Percentiles rank a stretch among this genome's conserved stretches.
These are phyloP conservation scores for Fistularia commersonii DNA, from an alignment of 2,797 vertebrate genomes.

Conservation along the genomic window DNA sequence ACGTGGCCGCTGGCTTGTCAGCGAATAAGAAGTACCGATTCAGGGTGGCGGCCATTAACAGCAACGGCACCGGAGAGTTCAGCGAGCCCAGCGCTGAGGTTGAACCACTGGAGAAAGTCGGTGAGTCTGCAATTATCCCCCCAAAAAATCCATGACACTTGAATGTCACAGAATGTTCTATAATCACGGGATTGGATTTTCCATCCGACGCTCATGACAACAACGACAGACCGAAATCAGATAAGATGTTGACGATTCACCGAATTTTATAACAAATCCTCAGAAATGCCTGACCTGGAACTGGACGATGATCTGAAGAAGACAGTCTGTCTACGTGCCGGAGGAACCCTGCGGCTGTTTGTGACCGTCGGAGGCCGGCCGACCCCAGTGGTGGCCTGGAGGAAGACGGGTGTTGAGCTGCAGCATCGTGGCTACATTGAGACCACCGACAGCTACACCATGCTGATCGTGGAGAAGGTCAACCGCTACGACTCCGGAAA, in stretches of 20 bases:
- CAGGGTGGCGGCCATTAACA: constrained; percentile 90
- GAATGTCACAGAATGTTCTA: too few relatives aligned
- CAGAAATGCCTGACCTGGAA: constrained; percentile 97
- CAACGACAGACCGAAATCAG: too few relatives aligned
- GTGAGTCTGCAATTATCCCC: constrained; percentile 65
- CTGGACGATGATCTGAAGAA: constrained; percentile 94
- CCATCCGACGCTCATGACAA: too few relatives aligned
- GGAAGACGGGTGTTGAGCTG: constrained; percentile 89
- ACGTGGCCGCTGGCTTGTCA: constrained; percentile 84
- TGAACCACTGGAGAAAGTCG: constrained; percentile 88
- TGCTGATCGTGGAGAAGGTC: constrained; percentile 90
- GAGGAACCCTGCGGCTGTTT: constrained; percentile 87
- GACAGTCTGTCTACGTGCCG: constrained; percentile 91
- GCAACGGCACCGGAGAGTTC: constrained; percentile 93
- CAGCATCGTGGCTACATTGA: constrained; percentile 90
- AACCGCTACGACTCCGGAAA: constrained; percentile 95
- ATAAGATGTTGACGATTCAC: too few relatives aligned
- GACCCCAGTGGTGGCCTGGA: constrained; percentile 87
- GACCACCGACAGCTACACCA: constrained; percentile 88
- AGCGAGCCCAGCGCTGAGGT: constrained; percentile 86
- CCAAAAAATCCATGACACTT: too few relatives aligned
- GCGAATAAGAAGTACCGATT: constrained; percentile 90
- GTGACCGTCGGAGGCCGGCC: constrained; percentile 89
- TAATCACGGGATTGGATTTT: too few relatives aligned
- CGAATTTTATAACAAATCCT: neutral